Base-by-base conservation (phyloP, 1,140 invertebrate genomes). In the Ceratina calcarata region DNA sequence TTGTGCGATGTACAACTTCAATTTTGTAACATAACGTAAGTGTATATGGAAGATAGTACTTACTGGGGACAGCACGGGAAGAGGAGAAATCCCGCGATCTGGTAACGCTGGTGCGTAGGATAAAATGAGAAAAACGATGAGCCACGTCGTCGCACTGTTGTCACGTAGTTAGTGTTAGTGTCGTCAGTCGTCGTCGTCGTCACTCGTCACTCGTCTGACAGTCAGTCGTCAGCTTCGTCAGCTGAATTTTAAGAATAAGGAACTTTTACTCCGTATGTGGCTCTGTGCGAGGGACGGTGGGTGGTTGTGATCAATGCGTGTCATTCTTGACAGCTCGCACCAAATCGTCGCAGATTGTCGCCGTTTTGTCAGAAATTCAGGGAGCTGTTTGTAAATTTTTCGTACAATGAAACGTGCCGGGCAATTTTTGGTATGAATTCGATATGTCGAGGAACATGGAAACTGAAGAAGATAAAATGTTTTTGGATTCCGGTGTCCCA, bases 381-480 rank as follows among this genome's bases (percentile, higher is more conserved):
- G 24, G 16, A 20, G 12, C 37, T 3, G 3, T 1, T 24, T 55
- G 16, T 24, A 85, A 85, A 84, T 84, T 76, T 22, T 73, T 49
- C 15, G 73, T 81, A 60, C 18, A 61, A 85, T 81, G 82, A 66
- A 51, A 74, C 62, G 18, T 75, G 15, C 55, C 0, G 3, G 12
- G 6, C 57, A 37, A 49, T 8, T 37, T 49, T 66, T 68, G 16
- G 53, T 20, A 55, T 85, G 58, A 83, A 65, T 53, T 55, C 32
- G 10, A 74, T 72, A 80, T 49, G 20, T 78, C 71, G 49, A 65
- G 10, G 57, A 67, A 24, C 8, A 87, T 84, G 86, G 61, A 82
- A 15, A 60, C 45, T 24, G 71, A 82, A 37, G 83, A 85, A 18
- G 80, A 88, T 18, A 70, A 84, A 55, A 1, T 76, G 51, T n/a